Conservation (phyloP, 2,113 vertebrate species). For the Semnornis frantzii region DNA sequence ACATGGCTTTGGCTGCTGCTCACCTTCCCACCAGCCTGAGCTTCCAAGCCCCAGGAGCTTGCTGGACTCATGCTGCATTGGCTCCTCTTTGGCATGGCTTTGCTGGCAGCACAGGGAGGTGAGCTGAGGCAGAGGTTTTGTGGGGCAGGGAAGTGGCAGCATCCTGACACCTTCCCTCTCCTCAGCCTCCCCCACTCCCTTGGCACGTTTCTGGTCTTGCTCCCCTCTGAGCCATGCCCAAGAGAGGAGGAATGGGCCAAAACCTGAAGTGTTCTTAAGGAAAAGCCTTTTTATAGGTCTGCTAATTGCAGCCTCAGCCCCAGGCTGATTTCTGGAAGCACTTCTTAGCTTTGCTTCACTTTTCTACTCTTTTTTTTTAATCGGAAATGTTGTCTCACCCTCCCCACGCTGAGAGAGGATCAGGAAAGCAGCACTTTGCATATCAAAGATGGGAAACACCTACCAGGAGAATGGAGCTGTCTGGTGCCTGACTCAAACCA, state of each 20-base stretch:
- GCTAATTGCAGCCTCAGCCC: background rate
- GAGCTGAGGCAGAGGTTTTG: background rate
- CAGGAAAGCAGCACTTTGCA: conserved; percentile 28
- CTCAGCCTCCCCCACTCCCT: background rate
- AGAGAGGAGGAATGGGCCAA: background rate
- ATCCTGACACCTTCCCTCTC: background rate
- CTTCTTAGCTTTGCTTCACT: background rate
- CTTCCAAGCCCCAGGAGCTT: background rate
- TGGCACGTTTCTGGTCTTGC: background rate
- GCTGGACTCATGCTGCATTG: rapidly evolving
- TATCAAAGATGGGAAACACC: conserved; percentile 27
- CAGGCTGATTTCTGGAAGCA: background rate
- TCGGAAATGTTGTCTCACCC: background rate
- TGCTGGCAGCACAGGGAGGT: background rate
- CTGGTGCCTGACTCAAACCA: background rate
- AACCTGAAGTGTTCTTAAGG: background rate
- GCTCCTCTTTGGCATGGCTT: background rate
- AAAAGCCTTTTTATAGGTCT: background rate
- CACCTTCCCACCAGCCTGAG: background rate
- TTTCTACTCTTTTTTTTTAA: background rate
- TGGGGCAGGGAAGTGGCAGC: background rate
- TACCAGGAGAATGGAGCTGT: background rate
- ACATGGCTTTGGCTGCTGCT: background rate
- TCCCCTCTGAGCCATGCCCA: background rate
- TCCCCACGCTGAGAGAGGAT: conserved; percentile 4